phyloP scores from a whole-genome alignment of 2,113 vertebrate species.

The Carettochelys insculpta region DNA sequence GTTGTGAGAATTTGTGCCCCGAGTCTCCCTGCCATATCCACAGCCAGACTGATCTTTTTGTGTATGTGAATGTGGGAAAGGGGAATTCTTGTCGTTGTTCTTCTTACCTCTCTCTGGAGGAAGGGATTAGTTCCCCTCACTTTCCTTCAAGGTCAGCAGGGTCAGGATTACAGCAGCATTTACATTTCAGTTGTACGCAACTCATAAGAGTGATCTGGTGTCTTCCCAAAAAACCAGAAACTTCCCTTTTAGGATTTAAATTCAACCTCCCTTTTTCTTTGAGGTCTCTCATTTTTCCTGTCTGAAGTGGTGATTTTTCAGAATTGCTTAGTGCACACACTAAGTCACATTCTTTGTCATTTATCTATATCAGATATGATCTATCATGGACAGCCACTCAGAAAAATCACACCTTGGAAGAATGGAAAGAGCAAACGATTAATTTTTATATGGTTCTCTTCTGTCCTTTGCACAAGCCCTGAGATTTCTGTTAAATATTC shows the following conservation, averaged over 20 bases:
- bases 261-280: background rate
- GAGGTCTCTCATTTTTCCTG: background rate
- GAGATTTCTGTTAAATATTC: background rate
- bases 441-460: background rate
- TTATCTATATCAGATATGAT: background rate
- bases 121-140: background rate
- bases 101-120: background rate
- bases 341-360: background rate
- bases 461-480: background rate
- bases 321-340: background rate
- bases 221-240: background rate
- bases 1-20: too few relatives aligned
- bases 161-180: background rate
- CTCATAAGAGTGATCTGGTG: background rate
- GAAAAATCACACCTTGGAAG: background rate
- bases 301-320: background rate
- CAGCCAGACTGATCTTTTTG: background rate
- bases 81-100: background rate
- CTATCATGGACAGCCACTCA: background rate
- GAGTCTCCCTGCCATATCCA: background rate
- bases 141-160: background rate
- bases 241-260: background rate
- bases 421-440: background rate
- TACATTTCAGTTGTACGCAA: background rate
- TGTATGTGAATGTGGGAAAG: background rate